These are phyloP conservation scores for Drosophila barbarae DNA, from an alignment of 2,888 invertebrate genomes.

Conservation along the genomic window DNA sequence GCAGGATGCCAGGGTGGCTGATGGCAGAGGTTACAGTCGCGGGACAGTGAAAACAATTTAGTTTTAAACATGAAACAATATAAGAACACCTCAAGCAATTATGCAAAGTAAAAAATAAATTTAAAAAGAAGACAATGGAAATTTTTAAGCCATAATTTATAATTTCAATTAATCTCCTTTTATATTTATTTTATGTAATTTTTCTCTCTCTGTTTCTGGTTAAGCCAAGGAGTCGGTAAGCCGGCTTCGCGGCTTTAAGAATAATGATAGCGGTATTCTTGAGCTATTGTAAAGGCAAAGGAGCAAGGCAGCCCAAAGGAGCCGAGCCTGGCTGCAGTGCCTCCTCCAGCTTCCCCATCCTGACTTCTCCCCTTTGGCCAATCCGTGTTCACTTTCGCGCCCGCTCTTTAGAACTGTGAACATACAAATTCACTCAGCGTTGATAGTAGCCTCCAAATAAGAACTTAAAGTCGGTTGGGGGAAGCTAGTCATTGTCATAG, in stretches of 20 bases:
- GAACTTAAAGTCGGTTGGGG: constrained; percentile 19
- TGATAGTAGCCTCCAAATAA: constrained; percentile 68
- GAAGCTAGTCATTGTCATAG: background rate
- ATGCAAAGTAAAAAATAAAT: background rate
- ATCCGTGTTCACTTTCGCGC: constrained; percentile 72
- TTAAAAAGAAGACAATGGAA: background rate
- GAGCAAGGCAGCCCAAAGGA: constrained; percentile 33
- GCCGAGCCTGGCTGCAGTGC: constrained; percentile 41
- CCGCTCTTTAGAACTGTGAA: constrained; percentile 75
- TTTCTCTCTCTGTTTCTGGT: constrained; percentile 14
- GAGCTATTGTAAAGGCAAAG: constrained; percentile 71
- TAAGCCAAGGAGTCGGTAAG: constrained; percentile 48
- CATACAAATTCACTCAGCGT: constrained; percentile 79
- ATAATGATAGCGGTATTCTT: constrained; percentile 79
- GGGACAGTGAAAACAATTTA: background rate
- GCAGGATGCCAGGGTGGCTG: constrained; percentile 28
- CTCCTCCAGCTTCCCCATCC: constrained; percentile 19
- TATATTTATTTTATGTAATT: background rate
- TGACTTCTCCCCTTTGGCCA: constrained; percentile 2
- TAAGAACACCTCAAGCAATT: too few species aligned
- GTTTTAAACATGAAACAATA: background rate
- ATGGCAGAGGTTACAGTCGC: constrained; percentile 32
- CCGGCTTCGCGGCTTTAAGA: constrained; percentile 61
- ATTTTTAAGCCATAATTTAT: too few species aligned
- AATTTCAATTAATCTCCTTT: background rate